These are phyloP conservation scores for Raja brachyura DNA, from an alignment of 2,113 vertebrate species.

Conservation along the genomic window DNA sequence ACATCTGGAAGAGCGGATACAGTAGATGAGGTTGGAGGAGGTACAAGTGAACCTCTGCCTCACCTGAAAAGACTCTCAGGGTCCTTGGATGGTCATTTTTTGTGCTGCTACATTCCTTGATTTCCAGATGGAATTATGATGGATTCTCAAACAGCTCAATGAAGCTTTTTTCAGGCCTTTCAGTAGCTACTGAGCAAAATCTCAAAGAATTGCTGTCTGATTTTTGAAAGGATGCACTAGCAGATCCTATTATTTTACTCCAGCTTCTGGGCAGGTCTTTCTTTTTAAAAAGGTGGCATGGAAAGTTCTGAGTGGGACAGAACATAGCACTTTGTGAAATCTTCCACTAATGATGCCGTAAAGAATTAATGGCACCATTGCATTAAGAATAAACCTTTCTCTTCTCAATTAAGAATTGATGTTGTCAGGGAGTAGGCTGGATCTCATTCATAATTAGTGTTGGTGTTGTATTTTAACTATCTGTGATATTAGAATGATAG, in stretches of 20 bases:
- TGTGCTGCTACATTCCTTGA: neutral
- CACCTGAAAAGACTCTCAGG: too few relatives aligned
- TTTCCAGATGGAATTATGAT: neutral
- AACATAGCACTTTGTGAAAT: neutral
- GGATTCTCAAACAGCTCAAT: neutral
- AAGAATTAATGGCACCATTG: neutral
- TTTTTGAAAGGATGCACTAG: neutral
- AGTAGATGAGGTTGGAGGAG: too few relatives aligned
- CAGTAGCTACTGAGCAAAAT: neutral
- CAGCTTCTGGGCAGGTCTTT: neutral
- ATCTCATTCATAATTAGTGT: neutral
- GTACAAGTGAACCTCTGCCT: too few relatives aligned
- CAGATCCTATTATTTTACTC: neutral
- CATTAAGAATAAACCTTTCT: neutral
- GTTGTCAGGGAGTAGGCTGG: neutral
- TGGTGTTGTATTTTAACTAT: too few relatives aligned
- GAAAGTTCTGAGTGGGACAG: neutral
- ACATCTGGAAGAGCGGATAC: too few relatives aligned
- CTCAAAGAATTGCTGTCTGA: neutral
- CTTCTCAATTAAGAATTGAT: neutral
- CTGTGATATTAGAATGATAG: too few relatives aligned
- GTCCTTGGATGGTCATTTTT: too few relatives aligned
- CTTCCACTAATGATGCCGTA: neutral
- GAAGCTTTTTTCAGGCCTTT: neutral
- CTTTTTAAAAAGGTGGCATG: neutral